Percentiles rank a stretch among this genome's conserved stretches.
Evolutionary conservation across 2,113 vertebrate genomes (phyloP).

Genomic region (Apteryx owenii): DNA sequence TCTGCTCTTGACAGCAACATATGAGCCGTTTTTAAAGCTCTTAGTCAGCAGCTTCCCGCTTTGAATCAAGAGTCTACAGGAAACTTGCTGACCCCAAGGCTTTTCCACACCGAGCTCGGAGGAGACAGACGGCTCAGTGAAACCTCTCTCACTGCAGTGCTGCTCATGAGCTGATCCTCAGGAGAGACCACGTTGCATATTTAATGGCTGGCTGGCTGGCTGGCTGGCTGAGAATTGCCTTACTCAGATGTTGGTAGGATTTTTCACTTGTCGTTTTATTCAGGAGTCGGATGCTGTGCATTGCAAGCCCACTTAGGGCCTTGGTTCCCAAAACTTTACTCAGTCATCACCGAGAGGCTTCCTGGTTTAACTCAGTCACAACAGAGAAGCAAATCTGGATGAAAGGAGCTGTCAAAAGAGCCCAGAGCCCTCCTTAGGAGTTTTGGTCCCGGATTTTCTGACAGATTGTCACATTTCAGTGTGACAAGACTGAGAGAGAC

Average conservation of each 20-base stretch:
- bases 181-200: not conserved
- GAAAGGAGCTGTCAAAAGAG: not conserved
- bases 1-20: not conserved
- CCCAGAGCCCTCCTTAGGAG: not conserved
- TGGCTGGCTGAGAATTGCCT: not conserved
- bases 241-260: not conserved
- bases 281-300: not conserved
- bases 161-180: not conserved
- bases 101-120: not conserved
- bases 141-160: not conserved
- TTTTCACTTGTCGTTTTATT: not conserved
- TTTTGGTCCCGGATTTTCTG: not conserved
- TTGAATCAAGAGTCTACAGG: not conserved
- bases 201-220: not conserved
- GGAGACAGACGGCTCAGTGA: accelerated
- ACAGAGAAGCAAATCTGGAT: not conserved
- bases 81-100: not conserved
- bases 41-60: not conserved
- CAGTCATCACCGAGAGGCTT: not conserved
- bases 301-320: not conserved
- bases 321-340: not conserved
- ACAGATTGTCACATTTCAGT: not conserved
- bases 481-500: not conserved
- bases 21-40: not conserved
- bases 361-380: not conserved